A percentile compares a stretch with the other conserved stretches of the same genome.
Evolutionary conservation across 2,113 vertebrate genomes (phyloP).

Genomic region (Barbus barbus): DNA sequence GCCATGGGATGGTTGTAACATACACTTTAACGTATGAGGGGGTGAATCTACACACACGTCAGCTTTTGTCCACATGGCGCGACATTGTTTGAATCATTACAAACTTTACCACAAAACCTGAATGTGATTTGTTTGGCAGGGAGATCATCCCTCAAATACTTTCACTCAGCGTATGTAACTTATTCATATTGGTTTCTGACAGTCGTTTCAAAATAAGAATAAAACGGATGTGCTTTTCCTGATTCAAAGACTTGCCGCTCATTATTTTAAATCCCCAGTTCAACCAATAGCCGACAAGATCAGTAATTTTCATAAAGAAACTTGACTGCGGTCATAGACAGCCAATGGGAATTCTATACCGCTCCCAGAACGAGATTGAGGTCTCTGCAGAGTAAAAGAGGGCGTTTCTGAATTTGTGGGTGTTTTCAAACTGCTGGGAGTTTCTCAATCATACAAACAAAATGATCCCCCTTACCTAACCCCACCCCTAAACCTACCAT

Average conservation of each 20-base stretch:
- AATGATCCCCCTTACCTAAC: no score
- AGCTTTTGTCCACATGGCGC: not conserved
- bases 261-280: conserved; percentile 71
- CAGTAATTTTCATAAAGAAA: not conserved
- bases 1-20: no score
- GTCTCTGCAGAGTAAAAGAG: no score
- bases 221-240: not conserved
- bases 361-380: not conserved
- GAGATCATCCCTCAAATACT: not conserved
- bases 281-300: conserved; percentile 59
- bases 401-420: no score
- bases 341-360: conserved; percentile 56
- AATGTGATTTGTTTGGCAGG: not conserved
- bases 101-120: not conserved
- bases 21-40: no score
- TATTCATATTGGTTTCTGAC: conserved; percentile 45
- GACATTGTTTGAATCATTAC: not conserved
- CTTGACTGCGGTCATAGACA: not conserved
- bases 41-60: no score
- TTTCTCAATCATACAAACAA: no score
- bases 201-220: not conserved
- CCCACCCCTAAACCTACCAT: no score
- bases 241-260: conserved; percentile 62
- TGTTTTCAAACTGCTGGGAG: no score
- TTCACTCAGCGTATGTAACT: not conserved